Conservation (phyloP, 2,797 vertebrate genomes). For the Hipposideros larvatus region DNA sequence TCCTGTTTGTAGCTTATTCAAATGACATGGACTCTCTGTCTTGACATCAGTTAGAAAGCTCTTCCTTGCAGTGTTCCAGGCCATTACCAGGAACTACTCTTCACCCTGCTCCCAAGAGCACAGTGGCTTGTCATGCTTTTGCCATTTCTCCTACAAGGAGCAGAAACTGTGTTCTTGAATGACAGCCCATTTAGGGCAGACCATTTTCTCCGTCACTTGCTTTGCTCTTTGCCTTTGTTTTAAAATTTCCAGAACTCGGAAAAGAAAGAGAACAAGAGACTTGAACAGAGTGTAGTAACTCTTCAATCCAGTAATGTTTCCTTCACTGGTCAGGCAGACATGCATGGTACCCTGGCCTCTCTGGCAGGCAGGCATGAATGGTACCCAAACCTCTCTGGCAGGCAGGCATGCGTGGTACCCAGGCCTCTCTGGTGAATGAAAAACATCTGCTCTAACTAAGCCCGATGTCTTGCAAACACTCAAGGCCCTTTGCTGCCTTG, state of each 20-base stretch:
- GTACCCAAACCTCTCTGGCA: no score
- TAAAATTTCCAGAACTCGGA: conserved; percentile 20
- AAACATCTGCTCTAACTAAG: conserved; percentile 72
- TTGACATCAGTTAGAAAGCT: not conserved
- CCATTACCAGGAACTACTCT: not conserved
- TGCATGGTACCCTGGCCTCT: not conserved
- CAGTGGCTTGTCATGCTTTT: not conserved
- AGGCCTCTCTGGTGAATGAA: conserved; percentile 45
- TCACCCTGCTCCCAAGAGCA: not conserved
- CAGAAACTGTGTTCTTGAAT: not conserved
- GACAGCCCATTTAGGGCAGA: not conserved
- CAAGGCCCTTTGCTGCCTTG: not conserved
- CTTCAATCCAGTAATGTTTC: not conserved
- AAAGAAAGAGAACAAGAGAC: not conserved
- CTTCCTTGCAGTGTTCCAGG: not conserved
- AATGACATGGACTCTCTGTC: not conserved
- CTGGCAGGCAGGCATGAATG: not conserved
- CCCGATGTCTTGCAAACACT: not conserved
- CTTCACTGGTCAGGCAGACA: not conserved
- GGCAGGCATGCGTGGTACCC: not conserved
- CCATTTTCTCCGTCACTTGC: not conserved
- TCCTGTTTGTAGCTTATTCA: not conserved
- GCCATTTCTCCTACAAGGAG: not conserved
- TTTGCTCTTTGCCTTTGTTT: conserved; percentile 43
- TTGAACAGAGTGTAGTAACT: not conserved